Conservation (phyloP, 2,888 invertebrate genomes). For the Hirudinaria manillensis region DNA sequence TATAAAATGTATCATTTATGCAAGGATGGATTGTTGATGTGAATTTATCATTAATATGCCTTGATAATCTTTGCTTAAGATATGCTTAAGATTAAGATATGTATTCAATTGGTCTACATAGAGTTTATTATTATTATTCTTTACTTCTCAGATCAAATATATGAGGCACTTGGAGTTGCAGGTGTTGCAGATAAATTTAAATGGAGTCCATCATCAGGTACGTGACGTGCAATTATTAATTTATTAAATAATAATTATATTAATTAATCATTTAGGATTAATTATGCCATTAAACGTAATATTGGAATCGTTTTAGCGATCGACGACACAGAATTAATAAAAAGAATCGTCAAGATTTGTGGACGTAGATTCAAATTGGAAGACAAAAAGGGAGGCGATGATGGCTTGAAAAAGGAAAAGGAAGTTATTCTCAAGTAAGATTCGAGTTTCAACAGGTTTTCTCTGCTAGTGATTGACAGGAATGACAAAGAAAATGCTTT, state of each 20-base stretch:
- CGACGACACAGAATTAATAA: conserved; percentile 63
- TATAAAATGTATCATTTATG: no score
- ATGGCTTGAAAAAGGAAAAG: no score
- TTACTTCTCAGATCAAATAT: conserved; percentile 62
- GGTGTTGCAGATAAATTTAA: conserved; percentile 61
- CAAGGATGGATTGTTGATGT: no score
- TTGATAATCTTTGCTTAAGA: no score
- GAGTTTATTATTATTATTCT: conserved; percentile 42
- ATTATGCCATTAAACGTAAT: conserved; percentile 31
- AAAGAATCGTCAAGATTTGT: conserved; percentile 66
- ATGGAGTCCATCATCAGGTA: conserved; percentile 54
- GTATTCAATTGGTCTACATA: conserved; percentile 1
- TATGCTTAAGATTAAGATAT: no score
- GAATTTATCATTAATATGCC: no score
- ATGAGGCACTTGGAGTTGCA: conserved; percentile 65
- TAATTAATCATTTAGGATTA: neutral
- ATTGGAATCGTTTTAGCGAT: conserved; percentile 54
- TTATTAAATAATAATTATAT: neutral
- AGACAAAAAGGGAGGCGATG: conserved; percentile 48
- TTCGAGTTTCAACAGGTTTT: no score
- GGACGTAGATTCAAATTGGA: conserved; percentile 63
- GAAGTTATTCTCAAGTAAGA: no score
- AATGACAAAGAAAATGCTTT: no score
- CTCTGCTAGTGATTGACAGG: no score
- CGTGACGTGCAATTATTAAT: neutral